A percentile compares a stretch with the other conserved stretches of the same genome.
Evolutionary conservation across 2,888 invertebrate species (phyloP).

Genomic region (Xylophagus ater): DNA sequence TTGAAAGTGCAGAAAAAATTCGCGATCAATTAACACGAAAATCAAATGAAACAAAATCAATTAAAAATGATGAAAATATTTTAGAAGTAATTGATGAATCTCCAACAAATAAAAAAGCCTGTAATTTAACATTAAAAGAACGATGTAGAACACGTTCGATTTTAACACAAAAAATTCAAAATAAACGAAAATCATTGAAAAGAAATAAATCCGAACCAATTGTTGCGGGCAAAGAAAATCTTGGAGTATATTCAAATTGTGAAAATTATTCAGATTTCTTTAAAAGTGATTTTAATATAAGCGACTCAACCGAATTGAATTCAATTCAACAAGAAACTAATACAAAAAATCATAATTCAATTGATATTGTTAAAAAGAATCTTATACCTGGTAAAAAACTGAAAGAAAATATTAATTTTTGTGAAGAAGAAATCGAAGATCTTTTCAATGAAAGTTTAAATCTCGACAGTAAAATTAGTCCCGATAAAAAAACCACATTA

Average conservation of each 20-base stretch:
- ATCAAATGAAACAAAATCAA: slow-evolving; percentile 5
- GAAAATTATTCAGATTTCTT: slow-evolving; percentile 29
- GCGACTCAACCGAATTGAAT: not conserved
- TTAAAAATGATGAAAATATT: not conserved
- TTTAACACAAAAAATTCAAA: slow-evolving; percentile 10
- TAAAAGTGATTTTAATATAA: slow-evolving; percentile 27
- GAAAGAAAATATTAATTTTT: not conserved
- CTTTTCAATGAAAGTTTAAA: slow-evolving; percentile 4
- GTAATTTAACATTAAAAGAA: not conserved
- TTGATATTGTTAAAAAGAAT: not conserved
- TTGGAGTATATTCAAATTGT: not conserved
- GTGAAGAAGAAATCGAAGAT: not conserved
- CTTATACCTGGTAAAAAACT: not conserved
- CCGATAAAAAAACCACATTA: not conserved
- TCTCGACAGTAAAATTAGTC: slow-evolving; percentile 2
- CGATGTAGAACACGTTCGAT: slow-evolving; percentile 5
- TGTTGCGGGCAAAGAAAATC: slow-evolving; percentile 13
- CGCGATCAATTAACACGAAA: slow-evolving; percentile 1
- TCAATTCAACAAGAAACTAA: too few relatives aligned
- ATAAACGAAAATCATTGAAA: slow-evolving; percentile 18
- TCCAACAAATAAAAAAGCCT: slow-evolving; percentile 21
- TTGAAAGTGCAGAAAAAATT: slow-evolving; percentile 25
- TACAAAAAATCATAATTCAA: not conserved
- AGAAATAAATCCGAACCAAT: slow-evolving; percentile 25
- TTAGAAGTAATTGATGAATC: slow-evolving; percentile 31